phyloP scores from a whole-genome alignment of 1,140 invertebrate genomes.

The Cydia amplana region DNA sequence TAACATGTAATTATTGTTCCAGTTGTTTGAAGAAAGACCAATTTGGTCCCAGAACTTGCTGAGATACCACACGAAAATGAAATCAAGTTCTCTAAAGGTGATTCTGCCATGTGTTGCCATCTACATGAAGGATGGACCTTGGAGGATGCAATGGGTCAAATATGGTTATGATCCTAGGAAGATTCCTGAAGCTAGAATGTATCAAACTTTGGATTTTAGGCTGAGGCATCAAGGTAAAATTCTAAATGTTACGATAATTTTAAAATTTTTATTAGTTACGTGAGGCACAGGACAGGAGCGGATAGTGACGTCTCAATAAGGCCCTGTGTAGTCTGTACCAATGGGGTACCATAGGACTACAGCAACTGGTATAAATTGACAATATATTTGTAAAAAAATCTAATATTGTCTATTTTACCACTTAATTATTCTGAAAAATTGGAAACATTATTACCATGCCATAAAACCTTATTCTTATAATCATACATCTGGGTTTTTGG shows the following conservation, averaged over 20 bases:
- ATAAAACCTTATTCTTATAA: too few relatives aligned
- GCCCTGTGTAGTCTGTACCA: too few relatives aligned
- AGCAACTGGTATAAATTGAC: too few relatives aligned
- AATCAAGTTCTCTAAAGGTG: conserved; percentile 85
- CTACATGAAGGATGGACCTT: conserved; percentile 93
- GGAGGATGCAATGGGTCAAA: conserved; percentile 91
- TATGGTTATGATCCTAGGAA: conserved; percentile 93
- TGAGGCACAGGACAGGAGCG: too few relatives aligned
- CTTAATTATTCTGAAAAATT: too few relatives aligned
- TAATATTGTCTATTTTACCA: too few relatives aligned
- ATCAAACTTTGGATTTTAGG: conserved; percentile 93
- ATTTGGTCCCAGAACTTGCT: conserved; percentile 92
- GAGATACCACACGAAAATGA: conserved; percentile 82
- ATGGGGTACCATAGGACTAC: too few relatives aligned
- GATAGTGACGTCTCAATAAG: too few relatives aligned
- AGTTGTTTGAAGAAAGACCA: conserved; percentile 88
- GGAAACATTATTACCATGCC: too few relatives aligned
- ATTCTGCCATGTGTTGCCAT: conserved; percentile 91
- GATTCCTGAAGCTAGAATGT: conserved; percentile 87
- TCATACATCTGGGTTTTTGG: too few relatives aligned
- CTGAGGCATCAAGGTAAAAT: conserved; percentile 83
- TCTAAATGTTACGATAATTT: neutral
- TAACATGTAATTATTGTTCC: conserved; percentile 36
- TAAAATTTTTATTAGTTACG: neutral
- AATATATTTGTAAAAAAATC: too few relatives aligned